Base-by-base conservation (phyloP, 2,888 invertebrate genomes). In the Pyrgus malvae region DNA sequence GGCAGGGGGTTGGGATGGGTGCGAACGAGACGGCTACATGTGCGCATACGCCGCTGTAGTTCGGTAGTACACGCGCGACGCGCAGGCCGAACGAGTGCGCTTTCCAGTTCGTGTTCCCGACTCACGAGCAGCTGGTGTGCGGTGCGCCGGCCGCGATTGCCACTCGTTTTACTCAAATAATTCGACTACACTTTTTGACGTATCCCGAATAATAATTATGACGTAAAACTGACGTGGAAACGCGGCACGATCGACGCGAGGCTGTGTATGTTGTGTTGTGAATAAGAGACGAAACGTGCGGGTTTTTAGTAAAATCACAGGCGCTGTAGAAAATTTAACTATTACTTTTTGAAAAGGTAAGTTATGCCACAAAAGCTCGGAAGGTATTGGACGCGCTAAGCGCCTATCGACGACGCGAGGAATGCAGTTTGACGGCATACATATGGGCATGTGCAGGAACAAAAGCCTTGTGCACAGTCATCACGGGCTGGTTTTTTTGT, bases 351-450 rank as follows among this genome's bases (percentile, higher is more conserved):
- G 75, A 85, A 86, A 87, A 87, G 88, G 89, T 86, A 83, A 86
- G 85, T 85, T 83, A 81, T 86, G 81, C 80, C 83, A 85, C 80
- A 83, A 83, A 87, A 87, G 82, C 80, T 85, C 80, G 70, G 80
- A 74, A 74, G 73, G 80, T 74, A 83, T 84, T 78, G 80, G 80
- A 81, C 79, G 80, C 83, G 88, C 80, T 83, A 80, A 80, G 84
- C 79, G 80, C 78, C 84, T 83, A 85, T 86, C 83, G 84, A 81
- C 82, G 80, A 80, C 76, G 81, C 73, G 76, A 80, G 89, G 89
- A 90, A 90, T 90, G 89, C 80, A 76, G 90, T 83, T 83, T 82
- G 90, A 89, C 89, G 83, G 87, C 88, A 83, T 87, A 83, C 82
- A 84, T 70, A 68, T 70, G 72, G 70, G 67, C 67, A 72, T 83